phyloP scores from a whole-genome alignment of 23 tunicate species.

The Halocynthia roretzi region DNA sequence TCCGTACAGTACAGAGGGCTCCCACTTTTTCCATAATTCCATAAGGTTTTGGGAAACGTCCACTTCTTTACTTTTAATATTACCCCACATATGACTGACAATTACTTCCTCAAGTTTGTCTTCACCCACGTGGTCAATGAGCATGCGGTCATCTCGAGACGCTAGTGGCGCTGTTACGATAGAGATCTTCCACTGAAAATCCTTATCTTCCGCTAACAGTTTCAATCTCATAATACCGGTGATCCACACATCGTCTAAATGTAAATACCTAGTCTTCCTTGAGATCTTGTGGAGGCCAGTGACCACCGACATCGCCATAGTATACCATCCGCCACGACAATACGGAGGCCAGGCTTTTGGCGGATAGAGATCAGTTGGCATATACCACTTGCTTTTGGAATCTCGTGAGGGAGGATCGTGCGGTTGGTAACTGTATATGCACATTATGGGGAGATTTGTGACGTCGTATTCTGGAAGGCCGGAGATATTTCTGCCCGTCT shows the following conservation, averaged over 20 bases:
- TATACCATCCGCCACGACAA: conserved; percentile 48
- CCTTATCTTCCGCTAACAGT: not conserved
- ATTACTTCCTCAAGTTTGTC: conserved; percentile 2
- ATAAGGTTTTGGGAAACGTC: not conserved
- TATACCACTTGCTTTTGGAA: conserved; percentile 30
- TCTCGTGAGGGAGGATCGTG: conserved; percentile 27
- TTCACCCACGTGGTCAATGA: not conserved
- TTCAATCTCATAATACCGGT: conserved; percentile 46
- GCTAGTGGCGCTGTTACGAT: conserved; percentile 6
- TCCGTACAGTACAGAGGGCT: too few species aligned
- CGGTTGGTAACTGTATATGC: conserved; percentile 35
- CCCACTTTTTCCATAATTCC: not conserved
- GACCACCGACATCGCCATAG: conserved; percentile 25
- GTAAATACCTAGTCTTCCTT: conserved; percentile 17
- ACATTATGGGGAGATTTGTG: conserved; percentile 26
- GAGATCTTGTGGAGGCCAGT: conserved; percentile 24
- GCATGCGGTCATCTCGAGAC: not conserved
- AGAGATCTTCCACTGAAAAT: not conserved
- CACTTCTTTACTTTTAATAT: conserved; percentile 4
- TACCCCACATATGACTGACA: conserved; percentile 22
- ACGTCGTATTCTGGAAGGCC: conserved; percentile 18
- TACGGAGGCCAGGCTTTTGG: conserved; percentile 32
- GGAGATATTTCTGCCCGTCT: not conserved
- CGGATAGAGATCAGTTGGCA: conserved; percentile 28
- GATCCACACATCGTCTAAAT: conserved; percentile 57